Conservation (phyloP, 1,140 invertebrate species). For the Chironomus tepperi region DNA sequence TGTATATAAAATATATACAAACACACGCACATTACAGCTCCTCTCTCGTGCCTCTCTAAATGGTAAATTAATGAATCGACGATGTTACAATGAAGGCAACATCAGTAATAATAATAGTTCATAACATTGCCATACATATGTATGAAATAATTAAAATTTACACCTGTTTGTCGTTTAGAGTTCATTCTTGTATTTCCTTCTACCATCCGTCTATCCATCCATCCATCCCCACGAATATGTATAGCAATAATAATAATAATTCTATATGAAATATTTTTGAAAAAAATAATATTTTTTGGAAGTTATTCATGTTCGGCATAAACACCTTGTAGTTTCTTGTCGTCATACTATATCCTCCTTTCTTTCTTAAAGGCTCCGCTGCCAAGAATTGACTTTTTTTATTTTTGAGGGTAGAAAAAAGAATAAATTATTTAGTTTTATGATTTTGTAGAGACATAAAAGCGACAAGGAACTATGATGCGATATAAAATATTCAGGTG, state of each 20-base stretch:
- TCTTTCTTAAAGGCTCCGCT: no score
- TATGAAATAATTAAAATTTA: slow-evolving; percentile 20
- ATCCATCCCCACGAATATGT: neutral
- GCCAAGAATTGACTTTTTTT: no score
- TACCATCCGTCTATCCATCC: neutral
- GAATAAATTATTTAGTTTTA: slow-evolving; percentile 5
- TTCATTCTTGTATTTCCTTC: neutral
- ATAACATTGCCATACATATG: slow-evolving; percentile 22
- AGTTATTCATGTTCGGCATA: neutral
- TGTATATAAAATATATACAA: no score
- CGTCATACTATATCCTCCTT: no score
- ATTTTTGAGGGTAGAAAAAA: no score
- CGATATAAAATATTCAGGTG: slow-evolving; percentile 15
- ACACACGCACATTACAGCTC: neutral
- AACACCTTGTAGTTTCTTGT: slow-evolving; percentile 14
- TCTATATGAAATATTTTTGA: slow-evolving; percentile 18
- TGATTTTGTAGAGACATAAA: neutral
- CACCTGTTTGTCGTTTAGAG: slow-evolving; percentile 14
- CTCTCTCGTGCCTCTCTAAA: neutral
- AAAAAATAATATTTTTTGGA: neutral
- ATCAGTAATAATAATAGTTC: slow-evolving; percentile 14
- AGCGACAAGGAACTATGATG: neutral
- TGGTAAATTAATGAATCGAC: neutral
- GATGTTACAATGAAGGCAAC: neutral
- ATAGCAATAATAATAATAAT: neutral